Conservation (phyloP, 2,888 invertebrate species). For the Pristionchus entomophagus region DNA sequence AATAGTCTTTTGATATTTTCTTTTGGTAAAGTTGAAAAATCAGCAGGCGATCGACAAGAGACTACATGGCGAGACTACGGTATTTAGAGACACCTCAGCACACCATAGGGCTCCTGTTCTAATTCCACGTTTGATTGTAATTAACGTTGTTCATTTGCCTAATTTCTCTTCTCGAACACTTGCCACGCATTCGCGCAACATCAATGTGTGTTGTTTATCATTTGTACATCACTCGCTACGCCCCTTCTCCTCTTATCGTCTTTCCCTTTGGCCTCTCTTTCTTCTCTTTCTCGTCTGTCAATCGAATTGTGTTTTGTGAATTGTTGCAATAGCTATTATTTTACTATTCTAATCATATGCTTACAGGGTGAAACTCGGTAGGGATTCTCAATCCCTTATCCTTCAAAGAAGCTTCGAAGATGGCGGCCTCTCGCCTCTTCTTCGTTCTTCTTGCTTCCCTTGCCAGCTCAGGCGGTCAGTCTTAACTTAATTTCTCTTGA, state of each 20-base stretch:
- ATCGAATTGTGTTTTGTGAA: not conserved
- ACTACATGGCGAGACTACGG: slow-evolving; percentile 3
- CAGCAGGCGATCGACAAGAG: not conserved
- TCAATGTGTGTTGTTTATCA: not conserved
- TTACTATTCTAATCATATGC: not conserved
- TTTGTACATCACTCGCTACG: not conserved
- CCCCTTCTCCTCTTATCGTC: not conserved
- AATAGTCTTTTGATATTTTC: no score
- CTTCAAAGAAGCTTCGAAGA: slow-evolving; percentile 10
- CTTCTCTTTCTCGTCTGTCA: not conserved
- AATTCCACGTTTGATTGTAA: slow-evolving; percentile 25
- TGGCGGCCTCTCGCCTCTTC: slow-evolving; percentile 14
- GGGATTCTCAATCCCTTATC: slow-evolving; percentile 3
- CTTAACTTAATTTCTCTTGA: not conserved
- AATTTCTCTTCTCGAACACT: not conserved
- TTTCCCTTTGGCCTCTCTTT: not conserved
- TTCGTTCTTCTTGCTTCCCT: not conserved
- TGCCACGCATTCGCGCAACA: not conserved
- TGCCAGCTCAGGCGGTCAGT: not conserved
- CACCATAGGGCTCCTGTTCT: slow-evolving; percentile 11
- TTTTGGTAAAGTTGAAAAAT: not conserved
- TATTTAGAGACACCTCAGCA: slow-evolving; percentile 38
- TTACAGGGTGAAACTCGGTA: slow-evolving; percentile 18
- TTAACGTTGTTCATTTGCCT: not conserved
- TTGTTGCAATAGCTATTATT: not conserved